Base-by-base conservation (phyloP, 2,113 vertebrate genomes). In the Sylvietta virens region DNA sequence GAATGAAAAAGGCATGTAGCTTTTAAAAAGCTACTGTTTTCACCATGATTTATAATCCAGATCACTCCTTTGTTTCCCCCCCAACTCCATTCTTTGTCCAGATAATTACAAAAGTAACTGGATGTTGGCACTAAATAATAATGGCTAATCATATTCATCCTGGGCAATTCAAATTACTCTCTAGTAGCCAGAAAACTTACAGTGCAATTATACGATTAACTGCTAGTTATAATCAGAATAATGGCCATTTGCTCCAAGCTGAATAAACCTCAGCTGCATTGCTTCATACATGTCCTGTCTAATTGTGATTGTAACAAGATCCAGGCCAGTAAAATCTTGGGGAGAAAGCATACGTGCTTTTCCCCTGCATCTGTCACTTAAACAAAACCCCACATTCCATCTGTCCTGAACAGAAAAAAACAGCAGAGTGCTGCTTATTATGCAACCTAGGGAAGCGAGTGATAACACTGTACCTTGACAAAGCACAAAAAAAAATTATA, bases 381-480 rank as follows among this genome's bases (percentile, higher is more conserved):
- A 89, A 95, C 94, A 98, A 95, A 94, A 92, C 78, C 96, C 96
- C 86, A 94, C 88, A 93, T 96, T 97, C 96, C 96, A 96, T 90
- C 94, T 95, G 86, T 42, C 89, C 89, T 72, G 76, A 94, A 69
- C 85, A 61, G 70, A 81, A 57, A 86, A 90, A 94, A 95, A 81
- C n/a, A 21, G 81, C 72, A 95, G 24, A 86, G 58, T 78, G 81
- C 62, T 88, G 96, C 90, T 95, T 85, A 95, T 93, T 95, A 97
- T 97, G 97, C 92, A 97, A 97, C 97, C 97, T 97, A 97, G 96
- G 97, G 96, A 96, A 91, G 81, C 54, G 94, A 97, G 88, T 96
- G 94, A 90, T 95, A 98, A 97, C 97, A 97, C 92, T 97, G 95
- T 86, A 98, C 96, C 98, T 99, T 96, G 95, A 94, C 89, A 96